Conservation (phyloP, 2,797 vertebrate genomes). For the Novumbra hubbsi region DNA sequence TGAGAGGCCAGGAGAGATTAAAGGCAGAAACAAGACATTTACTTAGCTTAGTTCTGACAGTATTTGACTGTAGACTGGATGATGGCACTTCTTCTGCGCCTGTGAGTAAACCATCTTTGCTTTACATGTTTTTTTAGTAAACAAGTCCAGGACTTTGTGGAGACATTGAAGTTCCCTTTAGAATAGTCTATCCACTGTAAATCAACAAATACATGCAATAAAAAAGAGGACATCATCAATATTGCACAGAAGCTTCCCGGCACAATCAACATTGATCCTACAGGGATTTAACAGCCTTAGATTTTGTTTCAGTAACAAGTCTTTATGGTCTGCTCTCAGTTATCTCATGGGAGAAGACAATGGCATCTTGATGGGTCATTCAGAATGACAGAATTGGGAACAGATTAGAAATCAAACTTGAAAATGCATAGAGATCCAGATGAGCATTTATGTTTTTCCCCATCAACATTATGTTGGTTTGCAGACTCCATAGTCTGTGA, state of each 20-base stretch:
- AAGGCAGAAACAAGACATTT: background rate
- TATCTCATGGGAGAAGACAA: slow-evolving; percentile 7
- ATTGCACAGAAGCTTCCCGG: slow-evolving; percentile 8
- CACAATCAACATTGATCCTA: slow-evolving; percentile 12
- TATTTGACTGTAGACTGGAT: slow-evolving; percentile 9
- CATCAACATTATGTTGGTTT: background rate
- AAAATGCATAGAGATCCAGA: slow-evolving; percentile 20
- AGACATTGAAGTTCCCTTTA: background rate
- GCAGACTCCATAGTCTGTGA: background rate
- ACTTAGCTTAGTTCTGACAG: slow-evolving; percentile 1
- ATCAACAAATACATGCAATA: background rate
- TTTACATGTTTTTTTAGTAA: slow-evolving; percentile 9
- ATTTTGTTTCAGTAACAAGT: slow-evolving; percentile 12
- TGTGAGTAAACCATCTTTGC: background rate
- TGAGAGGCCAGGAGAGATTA: background rate
- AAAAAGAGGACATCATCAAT: slow-evolving; percentile 12
- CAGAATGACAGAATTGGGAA: slow-evolving; percentile 5
- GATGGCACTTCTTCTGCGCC: too few relatives aligned
- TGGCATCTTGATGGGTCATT: slow-evolving; percentile 8
- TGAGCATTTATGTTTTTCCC: slow-evolving; percentile 7
- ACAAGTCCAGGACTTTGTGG: slow-evolving; percentile 9
- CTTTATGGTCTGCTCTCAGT: background rate
- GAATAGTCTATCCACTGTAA: background rate
- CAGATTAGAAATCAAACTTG: slow-evolving; percentile 16
- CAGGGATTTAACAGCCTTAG: slow-evolving; percentile 17